Evolutionary conservation across 2,113 vertebrate genomes (phyloP), one percentile per base, ranked within the genome.

Genomic region (Plecturocebus donacophilus): DNA sequence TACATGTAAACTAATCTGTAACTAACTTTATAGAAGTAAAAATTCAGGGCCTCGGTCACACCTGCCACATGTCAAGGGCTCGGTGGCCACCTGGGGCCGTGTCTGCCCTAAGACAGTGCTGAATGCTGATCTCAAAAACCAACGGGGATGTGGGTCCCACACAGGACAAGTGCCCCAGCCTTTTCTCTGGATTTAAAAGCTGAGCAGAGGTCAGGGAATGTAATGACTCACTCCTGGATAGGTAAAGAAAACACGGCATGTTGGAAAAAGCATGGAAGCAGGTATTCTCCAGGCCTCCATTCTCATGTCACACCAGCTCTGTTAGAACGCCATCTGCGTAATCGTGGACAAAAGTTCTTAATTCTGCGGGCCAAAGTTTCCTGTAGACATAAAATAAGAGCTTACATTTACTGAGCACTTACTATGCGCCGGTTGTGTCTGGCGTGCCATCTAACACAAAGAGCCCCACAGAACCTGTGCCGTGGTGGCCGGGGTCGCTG

Each of bases 361-460:
- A 25, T 38, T 23, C 38, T 73, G 38, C 12, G 10, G n/a, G 20
- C 70, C 70, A 23, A 38, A 25, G 70, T 73, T 73, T 40, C 70
- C 70, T 73, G 38, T 40, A 23, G 2, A 40, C 5, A 1, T 5
- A 40, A 40, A 70, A 70, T 19, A 70, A 70, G 16, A 19, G 35
- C 68, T n/a, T 8, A 70, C 17, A 20, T 35, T n/a, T 73, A 40
- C 38, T 73, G 38, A 73, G 38, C 20, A 23, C 70, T 73, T 11
- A 73, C 38, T 40, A 25, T 23, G 5, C 12, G 21, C 70, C 5
- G 0, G 10, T 23, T 73, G 70, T 5, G 21, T 73, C 5, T 21
- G 23, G 20, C 4, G 2, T 71, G 38, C 21, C n/a, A 12, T 13
- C 3, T 40, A 12, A 23, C 20, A 40, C 10, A 0, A 19, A 10